Evolutionary conservation across 2,113 vertebrate genomes (phyloP).

Genomic region (Butorides virescens): DNA sequence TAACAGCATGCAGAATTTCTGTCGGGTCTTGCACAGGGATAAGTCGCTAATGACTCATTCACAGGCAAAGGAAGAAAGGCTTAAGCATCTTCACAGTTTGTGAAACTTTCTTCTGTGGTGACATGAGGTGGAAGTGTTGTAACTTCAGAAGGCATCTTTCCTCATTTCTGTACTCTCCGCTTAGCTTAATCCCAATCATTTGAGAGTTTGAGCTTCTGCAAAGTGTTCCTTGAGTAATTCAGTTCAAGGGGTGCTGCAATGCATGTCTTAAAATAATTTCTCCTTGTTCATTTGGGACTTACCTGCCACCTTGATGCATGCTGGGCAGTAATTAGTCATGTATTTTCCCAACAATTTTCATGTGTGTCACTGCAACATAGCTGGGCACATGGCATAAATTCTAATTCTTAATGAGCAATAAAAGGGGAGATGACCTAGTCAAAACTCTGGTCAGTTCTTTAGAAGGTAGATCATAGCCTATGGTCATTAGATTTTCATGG

Average conservation of each 20-base stretch:
- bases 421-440: background rate
- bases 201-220: background rate
- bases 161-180: background rate
- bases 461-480: background rate
- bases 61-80: background rate
- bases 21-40: background rate
- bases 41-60: background rate
- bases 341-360: background rate
- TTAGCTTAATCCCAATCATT: background rate
- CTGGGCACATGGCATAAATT: background rate
- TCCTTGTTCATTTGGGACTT: background rate
- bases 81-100: background rate
- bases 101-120: background rate
- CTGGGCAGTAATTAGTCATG: background rate
- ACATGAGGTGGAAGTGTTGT: background rate
- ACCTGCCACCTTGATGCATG: background rate
- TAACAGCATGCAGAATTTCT: background rate
- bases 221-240: fast-evolving
- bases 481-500: background rate
- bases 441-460: background rate
- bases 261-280: background rate
- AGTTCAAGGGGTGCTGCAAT: background rate
- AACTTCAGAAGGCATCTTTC: background rate
- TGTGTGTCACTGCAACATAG: background rate
- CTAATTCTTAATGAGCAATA: background rate